Evolutionary conservation across 2,113 vertebrate genomes (phyloP).

Genomic region (Marcusenius ussheri): DNA sequence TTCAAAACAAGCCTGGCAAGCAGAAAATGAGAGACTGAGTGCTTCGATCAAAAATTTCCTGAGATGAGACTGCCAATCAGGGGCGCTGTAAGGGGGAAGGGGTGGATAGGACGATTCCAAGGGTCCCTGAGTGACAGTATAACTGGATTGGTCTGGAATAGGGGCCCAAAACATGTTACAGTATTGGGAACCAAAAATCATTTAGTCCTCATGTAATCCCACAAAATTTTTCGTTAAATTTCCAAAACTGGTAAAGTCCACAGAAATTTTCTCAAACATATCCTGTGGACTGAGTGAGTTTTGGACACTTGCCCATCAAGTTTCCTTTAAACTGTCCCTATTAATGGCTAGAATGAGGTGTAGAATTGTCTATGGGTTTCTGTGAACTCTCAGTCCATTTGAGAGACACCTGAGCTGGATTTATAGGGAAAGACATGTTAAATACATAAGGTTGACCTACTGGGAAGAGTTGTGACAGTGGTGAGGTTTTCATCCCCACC

Average conservation of each 20-base stretch:
- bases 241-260: neutral
- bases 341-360: neutral
- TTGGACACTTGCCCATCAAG: neutral
- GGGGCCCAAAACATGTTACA: neutral
- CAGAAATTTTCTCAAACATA: neutral
- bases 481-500: conserved; percentile 75
- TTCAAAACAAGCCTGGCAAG: neutral
- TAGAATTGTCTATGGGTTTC: neutral
- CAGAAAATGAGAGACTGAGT: neutral
- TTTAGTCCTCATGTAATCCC: neutral
- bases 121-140: no score
- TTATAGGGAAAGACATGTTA: neutral
- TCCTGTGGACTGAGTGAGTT: neutral
- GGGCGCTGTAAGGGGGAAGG: no score
- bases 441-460: conserved; percentile 62
- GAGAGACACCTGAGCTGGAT: no score
- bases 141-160: no score
- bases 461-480: conserved; percentile 77
- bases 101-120: no score
- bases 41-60: neutral
- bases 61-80: neutral
- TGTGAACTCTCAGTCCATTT: neutral
- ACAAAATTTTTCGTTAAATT: neutral
- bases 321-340: neutral
- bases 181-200: neutral